Conservation (phyloP, 1,140 invertebrate genomes). For the Temnothorax curvispinosus region DNA sequence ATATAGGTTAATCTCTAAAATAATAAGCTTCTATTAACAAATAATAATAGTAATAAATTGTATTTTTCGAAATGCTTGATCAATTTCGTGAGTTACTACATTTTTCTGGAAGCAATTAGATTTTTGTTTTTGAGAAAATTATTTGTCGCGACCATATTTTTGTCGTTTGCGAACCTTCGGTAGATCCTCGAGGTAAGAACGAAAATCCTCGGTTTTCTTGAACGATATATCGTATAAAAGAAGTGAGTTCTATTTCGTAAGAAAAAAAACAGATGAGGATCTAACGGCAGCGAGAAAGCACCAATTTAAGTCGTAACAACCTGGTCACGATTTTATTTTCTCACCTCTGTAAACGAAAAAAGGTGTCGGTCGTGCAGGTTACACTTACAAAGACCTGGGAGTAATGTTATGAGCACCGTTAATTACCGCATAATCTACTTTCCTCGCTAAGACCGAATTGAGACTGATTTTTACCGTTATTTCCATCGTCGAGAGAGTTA, state of each 20-base stretch:
- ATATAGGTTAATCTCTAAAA: not conserved
- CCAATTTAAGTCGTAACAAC: slow-evolving; percentile 24
- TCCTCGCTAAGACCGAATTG: not conserved
- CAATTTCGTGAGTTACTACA: not conserved
- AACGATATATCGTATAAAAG: not conserved
- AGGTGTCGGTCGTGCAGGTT: not conserved
- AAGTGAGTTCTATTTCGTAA: not conserved
- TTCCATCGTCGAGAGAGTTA: not conserved
- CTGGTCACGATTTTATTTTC: slow-evolving; percentile 31
- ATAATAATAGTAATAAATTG: not conserved
- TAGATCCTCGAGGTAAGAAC: not conserved
- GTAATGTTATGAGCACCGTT: slow-evolving; percentile 15
- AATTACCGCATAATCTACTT: slow-evolving; percentile 30
- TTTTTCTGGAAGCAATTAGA: not conserved
- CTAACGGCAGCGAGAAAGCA: not conserved
- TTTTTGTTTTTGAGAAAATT: not conserved
- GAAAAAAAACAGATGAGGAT: not conserved
- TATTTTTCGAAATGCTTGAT: not conserved
- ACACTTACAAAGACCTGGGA: not conserved
- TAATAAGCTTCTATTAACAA: not conserved
- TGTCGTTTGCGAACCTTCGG: not conserved
- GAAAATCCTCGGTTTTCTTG: not conserved
- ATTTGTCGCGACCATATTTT: not conserved
- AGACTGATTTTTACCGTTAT: slow-evolving; percentile 3
- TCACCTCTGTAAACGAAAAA: not conserved